phyloP scores from a whole-genome alignment of 1,140 invertebrate species.

The Dendroctonus ponderosae region DNA sequence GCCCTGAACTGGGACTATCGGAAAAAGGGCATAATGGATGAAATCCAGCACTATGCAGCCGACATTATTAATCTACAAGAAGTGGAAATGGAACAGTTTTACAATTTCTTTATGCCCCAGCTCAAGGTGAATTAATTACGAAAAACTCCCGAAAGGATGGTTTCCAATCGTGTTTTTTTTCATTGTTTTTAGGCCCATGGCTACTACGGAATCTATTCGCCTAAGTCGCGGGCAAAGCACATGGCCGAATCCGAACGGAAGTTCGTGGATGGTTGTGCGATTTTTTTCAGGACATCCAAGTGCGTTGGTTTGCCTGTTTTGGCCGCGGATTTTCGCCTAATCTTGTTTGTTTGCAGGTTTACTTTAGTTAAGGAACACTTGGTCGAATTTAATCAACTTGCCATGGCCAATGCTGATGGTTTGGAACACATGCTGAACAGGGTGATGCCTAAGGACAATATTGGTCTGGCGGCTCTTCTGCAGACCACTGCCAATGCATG shows the following conservation, averaged over 20 bases:
- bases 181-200: slow-evolving; percentile 68
- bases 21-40: slow-evolving; percentile 96
- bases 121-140: slow-evolving; percentile 59
- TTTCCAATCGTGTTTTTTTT: neutral
- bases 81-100: slow-evolving; percentile 99
- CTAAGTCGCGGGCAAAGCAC: slow-evolving; percentile 97
- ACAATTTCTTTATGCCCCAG: slow-evolving; percentile 94
- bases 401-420: slow-evolving; percentile 97
- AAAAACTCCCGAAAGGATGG: neutral
- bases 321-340: neutral
- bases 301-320: slow-evolving; percentile 49
- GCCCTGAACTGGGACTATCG: slow-evolving; percentile 97
- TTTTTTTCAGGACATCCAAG: slow-evolving; percentile 95
- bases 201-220: slow-evolving; percentile 98
- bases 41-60: slow-evolving; percentile 93
- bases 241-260: slow-evolving; percentile 96
- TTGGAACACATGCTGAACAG: slow-evolving; percentile 98
- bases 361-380: slow-evolving; percentile 91
- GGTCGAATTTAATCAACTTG: slow-evolving; percentile 97
- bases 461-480: slow-evolving; percentile 90
- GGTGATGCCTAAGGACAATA: slow-evolving; percentile 99
- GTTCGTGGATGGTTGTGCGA: slow-evolving; percentile 98
- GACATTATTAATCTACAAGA: slow-evolving; percentile 98
- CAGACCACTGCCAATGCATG: slow-evolving; percentile 92
- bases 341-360: slow-evolving; percentile 68